These are phyloP conservation scores for Malurus alboscapulatus DNA, from an alignment of 2,113 vertebrate genomes.

Conservation along the genomic window DNA sequence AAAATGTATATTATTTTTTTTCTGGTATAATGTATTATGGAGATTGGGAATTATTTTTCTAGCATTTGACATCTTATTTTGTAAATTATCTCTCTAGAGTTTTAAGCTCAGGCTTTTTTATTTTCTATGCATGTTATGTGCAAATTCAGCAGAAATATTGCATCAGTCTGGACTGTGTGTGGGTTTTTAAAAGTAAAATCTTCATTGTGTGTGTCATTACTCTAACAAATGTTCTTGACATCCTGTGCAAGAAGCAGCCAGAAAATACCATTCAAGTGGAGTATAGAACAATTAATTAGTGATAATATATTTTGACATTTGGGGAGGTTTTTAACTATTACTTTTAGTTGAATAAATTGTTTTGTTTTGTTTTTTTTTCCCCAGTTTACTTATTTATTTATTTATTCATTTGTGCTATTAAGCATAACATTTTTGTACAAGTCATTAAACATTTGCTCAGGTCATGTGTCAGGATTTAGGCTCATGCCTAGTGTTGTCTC, in stretches of 20 bases:
- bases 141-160: neutral
- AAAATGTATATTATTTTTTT: conserved; percentile 29
- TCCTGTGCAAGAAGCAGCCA: neutral
- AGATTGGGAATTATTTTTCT: conserved; percentile 18
- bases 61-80: conserved; percentile 34
- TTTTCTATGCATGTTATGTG: neutral
- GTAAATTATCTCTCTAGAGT: neutral
- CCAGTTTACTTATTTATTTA: neutral
- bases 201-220: neutral
- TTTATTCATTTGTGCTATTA: neutral
- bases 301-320: neutral
- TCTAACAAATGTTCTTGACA: neutral
- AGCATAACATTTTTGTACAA: neutral
- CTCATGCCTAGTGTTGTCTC: neutral
- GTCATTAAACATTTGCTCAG: neutral
- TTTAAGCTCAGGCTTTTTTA: neutral
- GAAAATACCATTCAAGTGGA: neutral
- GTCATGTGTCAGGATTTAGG: neutral
- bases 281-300: neutral
- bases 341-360: neutral
- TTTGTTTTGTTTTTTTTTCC: neutral
- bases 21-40: neutral
- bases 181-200: neutral
- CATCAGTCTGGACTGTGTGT: neutral
- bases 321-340: neutral